Conservation (phyloP, 1,140 invertebrate genomes). For the Hypothenemus hampei region DNA sequence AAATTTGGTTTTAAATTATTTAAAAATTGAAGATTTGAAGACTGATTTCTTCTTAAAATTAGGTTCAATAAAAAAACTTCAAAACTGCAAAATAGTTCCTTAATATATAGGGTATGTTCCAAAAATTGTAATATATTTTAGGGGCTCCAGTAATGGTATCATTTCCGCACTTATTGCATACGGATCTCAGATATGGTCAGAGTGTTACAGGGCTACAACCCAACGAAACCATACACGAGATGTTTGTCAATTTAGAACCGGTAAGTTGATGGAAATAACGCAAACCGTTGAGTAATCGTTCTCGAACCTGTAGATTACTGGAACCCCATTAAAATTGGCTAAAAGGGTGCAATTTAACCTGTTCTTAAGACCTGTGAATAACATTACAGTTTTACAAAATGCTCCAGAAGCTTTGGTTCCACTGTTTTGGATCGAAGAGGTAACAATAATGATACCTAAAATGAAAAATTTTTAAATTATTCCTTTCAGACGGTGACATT, state of each 20-base stretch:
- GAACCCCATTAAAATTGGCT: constrained; percentile 27
- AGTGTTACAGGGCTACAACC: constrained; percentile 32
- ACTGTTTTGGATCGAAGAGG: constrained; percentile 37
- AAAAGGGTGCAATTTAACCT: constrained; percentile 37
- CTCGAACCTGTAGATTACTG: constrained; percentile 32
- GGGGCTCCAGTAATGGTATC: constrained; percentile 37
- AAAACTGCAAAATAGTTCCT: no score
- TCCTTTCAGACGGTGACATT: constrained; percentile 23
- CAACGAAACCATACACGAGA: constrained; percentile 28
- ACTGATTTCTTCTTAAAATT: no score
- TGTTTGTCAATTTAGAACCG: constrained; percentile 35
- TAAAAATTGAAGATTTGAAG: not conserved
- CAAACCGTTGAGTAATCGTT: not conserved
- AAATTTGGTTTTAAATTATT: constrained; percentile 11
- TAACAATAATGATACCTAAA: no score
- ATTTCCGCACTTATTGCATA: constrained; percentile 39
- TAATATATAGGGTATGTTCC: no score
- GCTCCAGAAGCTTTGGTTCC: constrained; percentile 31
- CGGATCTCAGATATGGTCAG: constrained; percentile 29
- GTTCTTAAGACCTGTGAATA: constrained; percentile 30
- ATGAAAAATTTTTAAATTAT: constrained; percentile 6
- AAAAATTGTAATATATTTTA: constrained; percentile 39
- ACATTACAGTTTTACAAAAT: constrained; percentile 30
- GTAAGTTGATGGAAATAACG: constrained; percentile 35
- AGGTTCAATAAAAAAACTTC: no score